Evolutionary conservation across 2,888 invertebrate genomes (phyloP).

Genomic region (Trisateles emortualis): DNA sequence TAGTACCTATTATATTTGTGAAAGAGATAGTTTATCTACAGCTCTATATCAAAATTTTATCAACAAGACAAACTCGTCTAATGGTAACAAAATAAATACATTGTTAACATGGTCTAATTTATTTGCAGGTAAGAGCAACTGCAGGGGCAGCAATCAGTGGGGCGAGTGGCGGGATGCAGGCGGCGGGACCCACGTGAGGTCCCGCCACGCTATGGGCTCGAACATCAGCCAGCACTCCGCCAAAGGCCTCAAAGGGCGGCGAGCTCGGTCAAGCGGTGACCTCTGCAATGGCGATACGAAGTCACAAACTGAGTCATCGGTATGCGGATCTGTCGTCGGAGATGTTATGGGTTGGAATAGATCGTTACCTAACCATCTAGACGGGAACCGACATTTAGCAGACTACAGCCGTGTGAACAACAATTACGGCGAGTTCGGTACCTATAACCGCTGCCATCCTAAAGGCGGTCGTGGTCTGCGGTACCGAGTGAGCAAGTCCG

Average conservation of each 20-base stretch:
- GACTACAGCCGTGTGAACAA: slow-evolving; percentile 87
- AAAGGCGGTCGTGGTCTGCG: slow-evolving; percentile 80
- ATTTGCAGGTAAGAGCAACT: slow-evolving; percentile 63
- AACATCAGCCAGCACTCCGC: slow-evolving; percentile 92
- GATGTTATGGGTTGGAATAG: slow-evolving; percentile 85
- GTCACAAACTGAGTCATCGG: slow-evolving; percentile 81
- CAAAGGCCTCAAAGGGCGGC: slow-evolving; percentile 90
- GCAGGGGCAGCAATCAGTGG: slow-evolving; percentile 51
- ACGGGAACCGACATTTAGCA: slow-evolving; percentile 86
- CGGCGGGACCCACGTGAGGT: slow-evolving; percentile 82
- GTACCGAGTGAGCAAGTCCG: slow-evolving; percentile 80
- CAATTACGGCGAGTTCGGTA: slow-evolving; percentile 82
- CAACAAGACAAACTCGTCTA: background rate
- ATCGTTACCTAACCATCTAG: slow-evolving; percentile 90
- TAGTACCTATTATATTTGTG: too few relatives aligned
- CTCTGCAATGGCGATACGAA: slow-evolving; percentile 89
- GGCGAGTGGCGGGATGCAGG: slow-evolving; percentile 70
- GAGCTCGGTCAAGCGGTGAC: slow-evolving; percentile 92
- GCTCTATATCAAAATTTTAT: background rate
- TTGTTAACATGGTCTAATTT: slow-evolving; percentile 9
- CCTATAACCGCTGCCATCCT: slow-evolving; percentile 78
- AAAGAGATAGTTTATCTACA: too few relatives aligned
- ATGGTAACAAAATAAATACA: slow-evolving; percentile 6
- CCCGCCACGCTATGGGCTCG: slow-evolving; percentile 90
- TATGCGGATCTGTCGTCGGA: slow-evolving; percentile 83